A percentile compares a stretch with the other conserved stretches of the same genome.
Conservation (phyloP, 2,797 vertebrate genomes). For the Sylvia borin region DNA sequence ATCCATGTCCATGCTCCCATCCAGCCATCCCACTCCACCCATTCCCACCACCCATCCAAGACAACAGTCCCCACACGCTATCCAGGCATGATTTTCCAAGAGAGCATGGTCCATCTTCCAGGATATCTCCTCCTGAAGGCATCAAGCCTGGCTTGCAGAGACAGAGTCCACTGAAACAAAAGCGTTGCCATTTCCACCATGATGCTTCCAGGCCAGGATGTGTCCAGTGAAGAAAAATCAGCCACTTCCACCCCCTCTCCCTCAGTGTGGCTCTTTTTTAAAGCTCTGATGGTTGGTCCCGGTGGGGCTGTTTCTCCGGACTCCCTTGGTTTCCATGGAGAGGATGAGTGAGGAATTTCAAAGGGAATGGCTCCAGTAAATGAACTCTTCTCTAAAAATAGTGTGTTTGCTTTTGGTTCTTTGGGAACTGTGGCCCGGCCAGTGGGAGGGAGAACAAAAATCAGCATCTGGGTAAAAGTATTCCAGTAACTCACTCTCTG, state of each 20-base stretch:
- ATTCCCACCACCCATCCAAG: neutral
- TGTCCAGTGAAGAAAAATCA: neutral
- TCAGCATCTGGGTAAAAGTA: slow-evolving; percentile 61
- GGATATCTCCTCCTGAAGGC: neutral
- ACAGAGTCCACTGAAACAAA: neutral
- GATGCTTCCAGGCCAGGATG: neutral
- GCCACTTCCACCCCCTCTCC: neutral
- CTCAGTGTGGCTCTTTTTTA: neutral
- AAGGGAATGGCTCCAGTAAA: slow-evolving; percentile 78
- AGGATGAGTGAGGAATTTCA: slow-evolving; percentile 78
- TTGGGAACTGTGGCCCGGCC: slow-evolving; percentile 50
- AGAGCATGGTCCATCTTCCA: neutral
- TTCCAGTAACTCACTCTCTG: neutral
- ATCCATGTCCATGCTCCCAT: neutral
- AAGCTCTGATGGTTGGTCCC: slow-evolving; percentile 42
- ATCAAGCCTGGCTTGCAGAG: neutral
- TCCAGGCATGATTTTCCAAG: neutral
- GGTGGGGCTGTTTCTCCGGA: slow-evolving; percentile 38
- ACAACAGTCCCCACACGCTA: neutral
- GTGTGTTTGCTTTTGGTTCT: slow-evolving; percentile 72
- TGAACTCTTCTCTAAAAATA: slow-evolving; percentile 80
- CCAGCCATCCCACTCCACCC: neutral
- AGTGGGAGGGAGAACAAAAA: slow-evolving; percentile 20
- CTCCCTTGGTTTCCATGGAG: slow-evolving; percentile 69
- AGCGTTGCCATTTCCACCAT: fast-evolving